Evolutionary conservation across 2,888 invertebrate species (phyloP).

Genomic region (Eledone cirrhosa): DNA sequence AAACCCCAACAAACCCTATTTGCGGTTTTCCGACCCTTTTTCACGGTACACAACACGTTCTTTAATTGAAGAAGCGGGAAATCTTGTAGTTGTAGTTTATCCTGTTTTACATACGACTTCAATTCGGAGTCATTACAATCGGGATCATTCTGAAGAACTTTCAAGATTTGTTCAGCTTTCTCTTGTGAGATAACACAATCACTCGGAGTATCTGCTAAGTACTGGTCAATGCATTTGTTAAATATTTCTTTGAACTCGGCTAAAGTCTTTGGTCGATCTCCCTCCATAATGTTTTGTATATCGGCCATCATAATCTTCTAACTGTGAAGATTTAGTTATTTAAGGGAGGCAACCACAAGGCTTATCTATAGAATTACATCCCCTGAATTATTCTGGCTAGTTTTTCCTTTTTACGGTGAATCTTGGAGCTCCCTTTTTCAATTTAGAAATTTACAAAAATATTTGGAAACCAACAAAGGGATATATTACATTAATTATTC

Average conservation of each 20-base stretch:
- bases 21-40: too few relatives aligned
- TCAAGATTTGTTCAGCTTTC: conserved; percentile 20
- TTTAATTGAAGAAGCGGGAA: not conserved
- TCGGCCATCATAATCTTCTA: too few relatives aligned
- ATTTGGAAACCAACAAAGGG: too few relatives aligned
- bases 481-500: too few relatives aligned
- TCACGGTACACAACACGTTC: conserved; percentile 6
- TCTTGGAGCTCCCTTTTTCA: too few relatives aligned
- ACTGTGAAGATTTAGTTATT: too few relatives aligned
- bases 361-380: too few relatives aligned
- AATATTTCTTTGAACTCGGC: conserved; percentile 20
- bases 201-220: not conserved
- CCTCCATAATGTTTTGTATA: conserved; percentile 18
- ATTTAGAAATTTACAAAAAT: too few relatives aligned
- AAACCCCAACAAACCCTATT: too few relatives aligned
- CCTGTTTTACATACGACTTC: conserved; percentile 8
- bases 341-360: too few relatives aligned
- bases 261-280: not conserved
- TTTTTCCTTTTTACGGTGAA: too few relatives aligned
- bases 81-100: not conserved
- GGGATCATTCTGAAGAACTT: not conserved
- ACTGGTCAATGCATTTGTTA: not conserved
- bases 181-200: not conserved
- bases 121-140: not conserved
- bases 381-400: too few relatives aligned